These are phyloP conservation scores for Gyrodactylus bullatarudis DNA, from an alignment of 1,140 invertebrate species.

Conservation along the genomic window DNA sequence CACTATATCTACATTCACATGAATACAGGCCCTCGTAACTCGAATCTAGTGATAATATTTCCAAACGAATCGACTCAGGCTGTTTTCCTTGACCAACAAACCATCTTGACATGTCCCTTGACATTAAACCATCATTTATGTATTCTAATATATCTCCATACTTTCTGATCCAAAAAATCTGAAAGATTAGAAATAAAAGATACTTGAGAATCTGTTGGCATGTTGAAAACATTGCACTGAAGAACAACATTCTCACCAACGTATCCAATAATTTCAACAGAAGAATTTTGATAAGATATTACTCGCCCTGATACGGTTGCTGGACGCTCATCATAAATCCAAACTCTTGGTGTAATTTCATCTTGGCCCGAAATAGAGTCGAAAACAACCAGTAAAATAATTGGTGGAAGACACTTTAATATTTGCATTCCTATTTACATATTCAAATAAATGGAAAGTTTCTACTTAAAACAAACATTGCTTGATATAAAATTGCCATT, in stretches of 20 bases:
- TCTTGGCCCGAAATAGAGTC: too few relatives aligned
- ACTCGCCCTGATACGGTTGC: background rate
- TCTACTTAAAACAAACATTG: too few relatives aligned
- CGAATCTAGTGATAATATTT: background rate
- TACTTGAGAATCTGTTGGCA: background rate
- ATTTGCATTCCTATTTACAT: too few relatives aligned
- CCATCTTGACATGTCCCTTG: background rate
- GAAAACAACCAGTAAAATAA: too few relatives aligned
- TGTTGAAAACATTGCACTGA: background rate
- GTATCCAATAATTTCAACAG: background rate
- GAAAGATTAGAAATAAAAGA: background rate
- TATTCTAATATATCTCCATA: background rate
- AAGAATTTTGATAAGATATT: background rate
- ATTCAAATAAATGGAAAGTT: too few relatives aligned
- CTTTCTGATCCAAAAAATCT: background rate
- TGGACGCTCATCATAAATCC: background rate
- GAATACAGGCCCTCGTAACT: background rate
- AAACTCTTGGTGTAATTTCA: background rate
- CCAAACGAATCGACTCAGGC: background rate
- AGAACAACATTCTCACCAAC: background rate
- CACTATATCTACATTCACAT: background rate
- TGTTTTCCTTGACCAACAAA: background rate
- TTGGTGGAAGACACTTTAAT: too few relatives aligned
- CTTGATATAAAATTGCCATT: too few relatives aligned
- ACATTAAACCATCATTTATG: background rate